These are phyloP conservation scores for Pterostichus madidus DNA, from an alignment of 2,888 invertebrate genomes.

Conservation along the genomic window DNA sequence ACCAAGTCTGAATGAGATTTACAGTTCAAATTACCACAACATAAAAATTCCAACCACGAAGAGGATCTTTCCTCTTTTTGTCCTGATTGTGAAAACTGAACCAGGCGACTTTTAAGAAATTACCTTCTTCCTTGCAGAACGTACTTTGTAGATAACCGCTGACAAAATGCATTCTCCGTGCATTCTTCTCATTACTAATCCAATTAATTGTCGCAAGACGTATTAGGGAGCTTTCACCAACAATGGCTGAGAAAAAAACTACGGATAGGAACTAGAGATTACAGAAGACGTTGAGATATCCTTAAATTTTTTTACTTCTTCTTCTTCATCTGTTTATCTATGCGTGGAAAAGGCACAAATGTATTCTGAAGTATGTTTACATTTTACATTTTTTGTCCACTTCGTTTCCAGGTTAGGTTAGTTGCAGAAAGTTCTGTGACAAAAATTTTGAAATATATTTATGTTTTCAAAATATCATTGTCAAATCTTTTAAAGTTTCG, in stretches of 20 bases:
- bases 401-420: background rate
- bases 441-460: background rate
- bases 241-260: slow-evolving; percentile 25
- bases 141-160: slow-evolving; percentile 19
- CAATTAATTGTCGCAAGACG: slow-evolving; percentile 44
- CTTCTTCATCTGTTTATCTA: slow-evolving; percentile 32
- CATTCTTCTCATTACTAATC: slow-evolving; percentile 51
- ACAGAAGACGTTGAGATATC: background rate
- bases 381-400: slow-evolving; percentile 28
- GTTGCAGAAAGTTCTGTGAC: slow-evolving; percentile 1
- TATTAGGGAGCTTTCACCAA: slow-evolving; percentile 16
- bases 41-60: slow-evolving; percentile 38
- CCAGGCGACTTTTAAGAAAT: slow-evolving; percentile 45
- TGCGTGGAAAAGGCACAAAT: slow-evolving; percentile 9
- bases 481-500: background rate
- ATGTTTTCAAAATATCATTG: background rate
- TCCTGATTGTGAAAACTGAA: slow-evolving; percentile 13
- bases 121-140: slow-evolving; percentile 46
- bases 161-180: slow-evolving; percentile 55
- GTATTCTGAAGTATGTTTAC: slow-evolving; percentile 36
- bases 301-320: slow-evolving; percentile 1
- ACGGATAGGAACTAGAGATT: slow-evolving; percentile 2
- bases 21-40: slow-evolving; percentile 52
- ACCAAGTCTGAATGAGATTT: slow-evolving; percentile 34
- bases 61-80: slow-evolving; percentile 28